Evolutionary conservation across 2,113 vertebrate species (phyloP), one percentile per base, ranked within the genome.

Genomic region (Podarcis raffonei): DNA sequence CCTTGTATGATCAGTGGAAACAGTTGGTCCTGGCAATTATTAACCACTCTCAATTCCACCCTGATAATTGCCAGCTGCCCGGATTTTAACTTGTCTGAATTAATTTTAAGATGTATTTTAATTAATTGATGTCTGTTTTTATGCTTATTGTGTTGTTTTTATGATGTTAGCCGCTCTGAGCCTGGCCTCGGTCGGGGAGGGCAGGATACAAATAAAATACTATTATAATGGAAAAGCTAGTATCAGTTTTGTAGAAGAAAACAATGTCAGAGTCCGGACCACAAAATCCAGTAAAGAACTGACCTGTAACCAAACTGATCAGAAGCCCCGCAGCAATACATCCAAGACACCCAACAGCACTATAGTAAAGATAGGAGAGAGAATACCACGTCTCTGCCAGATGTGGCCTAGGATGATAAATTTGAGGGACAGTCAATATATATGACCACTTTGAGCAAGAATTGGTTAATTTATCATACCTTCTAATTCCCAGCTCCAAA

Each of bases 301-400:
- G 69, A 97, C 97, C 98, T 96, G 97, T 98, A 86, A 97, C 0
- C 78, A 96, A 95, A 93, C 97, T 98, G 89, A 99, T 97, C 87
- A 98, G 9, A 5, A 97, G 23, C 4, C 97, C 98, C 4, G 87
- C 57, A 48, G 92, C 75, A 48, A 96, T 71, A 35, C 97, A 96
- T 22, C 90, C 95, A 6, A 97, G 72, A 74, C 97, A 99, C 89
- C 98, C 97, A 1, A 97, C 94, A 15, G 97, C 93, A 83, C 97
- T 97, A 87, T 96, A 98, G 96, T 98, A 98, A 78, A 98, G 96
- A 95, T 98, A 98, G 87, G 98, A 99, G 77, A 98, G 82, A 0
- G 95, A 97, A 90, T 98, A 98, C 98, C 97, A 98, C 80, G 91
- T 95, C 0, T 98, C 97, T 79, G 97, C 97, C 81, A 98, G 90